A percentile compares a stretch with the other conserved stretches of the same genome.
Evolutionary conservation across 2,888 invertebrate species (phyloP).

Genomic region (Epinotia bilunana): DNA sequence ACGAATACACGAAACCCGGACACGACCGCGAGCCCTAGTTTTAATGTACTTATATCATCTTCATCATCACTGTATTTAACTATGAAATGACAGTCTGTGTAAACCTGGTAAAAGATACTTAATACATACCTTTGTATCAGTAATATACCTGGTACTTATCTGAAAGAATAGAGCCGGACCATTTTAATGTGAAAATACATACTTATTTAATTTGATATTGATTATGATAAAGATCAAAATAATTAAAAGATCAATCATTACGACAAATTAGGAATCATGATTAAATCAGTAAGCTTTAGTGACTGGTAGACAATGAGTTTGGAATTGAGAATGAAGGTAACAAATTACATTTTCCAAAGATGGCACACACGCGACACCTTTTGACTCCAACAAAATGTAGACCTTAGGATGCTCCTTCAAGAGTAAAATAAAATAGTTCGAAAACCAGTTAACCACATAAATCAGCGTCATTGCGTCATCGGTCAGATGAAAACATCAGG

Average conservation of each 20-base stretch:
- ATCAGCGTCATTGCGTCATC: constrained; percentile 66
- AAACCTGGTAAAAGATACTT: too few relatives aligned
- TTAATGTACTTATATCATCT: too few relatives aligned
- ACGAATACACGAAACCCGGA: too few relatives aligned
- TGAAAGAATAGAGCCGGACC: too few relatives aligned
- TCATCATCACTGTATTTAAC: too few relatives aligned
- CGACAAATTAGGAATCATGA: background rate
- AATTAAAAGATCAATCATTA: background rate
- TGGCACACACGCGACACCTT: constrained; percentile 4
- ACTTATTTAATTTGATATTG: too few relatives aligned
- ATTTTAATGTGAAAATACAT: too few relatives aligned
- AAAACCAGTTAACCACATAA: constrained; percentile 64
- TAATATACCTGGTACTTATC: too few relatives aligned
- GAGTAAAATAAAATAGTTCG: constrained; percentile 58
- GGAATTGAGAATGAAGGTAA: background rate
- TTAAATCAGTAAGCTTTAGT: background rate
- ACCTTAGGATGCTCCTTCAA: constrained; percentile 55
- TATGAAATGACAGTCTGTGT: too few relatives aligned
- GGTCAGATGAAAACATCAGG: constrained; percentile 60
- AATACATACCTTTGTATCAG: too few relatives aligned
- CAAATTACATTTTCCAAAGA: constrained; percentile 5
- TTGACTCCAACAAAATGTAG: constrained; percentile 21
- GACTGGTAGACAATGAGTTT: background rate
- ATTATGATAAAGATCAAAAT: too few relatives aligned
- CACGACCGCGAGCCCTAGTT: too few relatives aligned